Evolutionary conservation across 2,113 vertebrate genomes (phyloP).

Genomic region (Numenius arquata): DNA sequence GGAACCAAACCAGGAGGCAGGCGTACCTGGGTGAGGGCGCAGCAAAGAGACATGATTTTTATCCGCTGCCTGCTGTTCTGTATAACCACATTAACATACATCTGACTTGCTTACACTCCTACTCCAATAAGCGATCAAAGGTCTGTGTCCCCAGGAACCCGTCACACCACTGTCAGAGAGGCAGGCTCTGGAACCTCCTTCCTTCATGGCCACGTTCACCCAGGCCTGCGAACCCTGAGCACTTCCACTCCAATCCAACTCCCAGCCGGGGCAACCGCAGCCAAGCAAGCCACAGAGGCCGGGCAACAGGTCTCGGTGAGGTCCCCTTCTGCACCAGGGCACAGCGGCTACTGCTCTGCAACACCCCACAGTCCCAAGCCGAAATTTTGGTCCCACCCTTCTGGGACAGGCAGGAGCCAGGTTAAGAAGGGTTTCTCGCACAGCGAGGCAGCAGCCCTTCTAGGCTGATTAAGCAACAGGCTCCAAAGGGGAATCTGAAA

Average conservation of each 20-base stretch:
- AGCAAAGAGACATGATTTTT: slow-evolving; percentile 8
- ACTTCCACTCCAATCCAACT: neutral
- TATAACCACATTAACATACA: slow-evolving; percentile 3
- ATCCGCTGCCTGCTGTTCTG: slow-evolving; percentile 35
- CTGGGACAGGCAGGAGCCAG: slow-evolving; percentile 24
- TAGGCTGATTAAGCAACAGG: slow-evolving; percentile 48
- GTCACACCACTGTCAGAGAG: neutral
- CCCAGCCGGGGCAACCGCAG: neutral
- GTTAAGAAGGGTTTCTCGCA: neutral
- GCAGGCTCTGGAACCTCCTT: neutral
- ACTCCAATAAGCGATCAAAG: slow-evolving; percentile 29
- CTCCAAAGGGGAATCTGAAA: slow-evolving; percentile 55
- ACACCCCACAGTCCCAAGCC: neutral
- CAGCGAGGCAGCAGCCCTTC: neutral
- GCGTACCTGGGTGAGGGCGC: neutral
- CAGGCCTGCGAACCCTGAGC: neutral
- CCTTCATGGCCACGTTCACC: neutral
- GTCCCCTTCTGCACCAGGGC: fast-evolving
- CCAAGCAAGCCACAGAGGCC: fast-evolving
- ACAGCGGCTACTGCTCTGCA: neutral
- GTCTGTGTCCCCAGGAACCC: neutral
- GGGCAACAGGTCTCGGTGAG: fast-evolving
- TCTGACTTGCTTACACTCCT: slow-evolving; percentile 19
- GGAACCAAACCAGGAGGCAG: neutral
- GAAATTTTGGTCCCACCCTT: neutral